Evolutionary conservation across 37 sponge, comb jelly and placozoan species (phyloP), one percentile per base, ranked within the genome.

Genomic region (Bolinopsis microptera): DNA sequence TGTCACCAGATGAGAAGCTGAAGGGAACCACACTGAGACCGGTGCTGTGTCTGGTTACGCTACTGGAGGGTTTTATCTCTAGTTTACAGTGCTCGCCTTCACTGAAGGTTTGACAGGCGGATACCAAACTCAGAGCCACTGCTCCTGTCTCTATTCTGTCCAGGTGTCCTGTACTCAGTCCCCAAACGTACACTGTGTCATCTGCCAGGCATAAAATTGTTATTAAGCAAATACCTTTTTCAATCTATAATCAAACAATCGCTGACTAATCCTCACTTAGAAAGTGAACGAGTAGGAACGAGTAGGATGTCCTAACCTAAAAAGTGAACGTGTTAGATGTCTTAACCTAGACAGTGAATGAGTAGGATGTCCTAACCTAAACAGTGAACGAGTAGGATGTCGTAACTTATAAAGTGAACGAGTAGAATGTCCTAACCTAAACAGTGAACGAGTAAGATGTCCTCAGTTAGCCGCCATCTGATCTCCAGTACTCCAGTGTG

Each of bases 161-260:
- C 0, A 86, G 90, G 35, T 86, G 90, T 3, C 90, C 90, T 1
- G 90, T 86, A 34, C 90, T 86, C 0, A 86, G 90, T 23, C 90
- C 90, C 90, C 90, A 86, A 5, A 86, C 90, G 35, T 86, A 86
- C 23, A 86, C 90, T 33, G 90, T 86, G 61, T 86, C 90, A 86
- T 86, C 90, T 48, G 61, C 9, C n/a, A n/a, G n/a, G n/a, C n/a
- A n/a, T n/a, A n/a, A n/a, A n/a, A n/a, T n/a, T 67, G 68, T 22
- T 13, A 67, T 22, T 67, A 67, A 67, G 18, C 13, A 67, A 13
- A 67, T 67, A 13, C n/a, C n/a, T n/a, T n/a, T n/a, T n/a, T n/a
- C n/a, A n/a, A n/a, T n/a, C n/a, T n/a, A n/a, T n/a, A n/a, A n/a
- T n/a, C n/a, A n/a, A n/a, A n/a, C n/a, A n/a, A n/a, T n/a, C n/a